Evolutionary conservation across 2,888 invertebrate species (phyloP).

Genomic region (Ganaspis brasiliensis): DNA sequence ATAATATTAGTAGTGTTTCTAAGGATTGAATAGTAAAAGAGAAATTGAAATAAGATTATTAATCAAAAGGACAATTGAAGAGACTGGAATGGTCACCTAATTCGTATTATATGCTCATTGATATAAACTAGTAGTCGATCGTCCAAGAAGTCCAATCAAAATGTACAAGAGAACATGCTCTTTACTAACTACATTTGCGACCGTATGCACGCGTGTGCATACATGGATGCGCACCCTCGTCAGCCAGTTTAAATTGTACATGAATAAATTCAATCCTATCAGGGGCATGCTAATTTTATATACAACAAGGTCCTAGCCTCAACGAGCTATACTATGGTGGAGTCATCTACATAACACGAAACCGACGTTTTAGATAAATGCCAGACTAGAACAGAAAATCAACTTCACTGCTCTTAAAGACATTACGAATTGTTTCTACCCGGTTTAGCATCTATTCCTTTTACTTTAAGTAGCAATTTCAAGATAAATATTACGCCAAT

Average conservation of each 20-base stretch:
- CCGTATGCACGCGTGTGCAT: slow-evolving; percentile 45
- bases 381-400: slow-evolving; percentile 23
- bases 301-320: slow-evolving; percentile 67
- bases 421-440: neutral
- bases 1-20: neutral
- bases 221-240: slow-evolving; percentile 66
- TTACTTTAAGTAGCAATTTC: too few species aligned
- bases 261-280: slow-evolving; percentile 75
- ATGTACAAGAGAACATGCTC: slow-evolving; percentile 23
- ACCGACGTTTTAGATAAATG: slow-evolving; percentile 59
- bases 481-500: too few species aligned
- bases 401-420: neutral
- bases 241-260: slow-evolving; percentile 73
- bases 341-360: slow-evolving; percentile 69
- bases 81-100: neutral
- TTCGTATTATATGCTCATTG: slow-evolving; percentile 4
- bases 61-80: neutral
- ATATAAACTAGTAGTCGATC: slow-evolving; percentile 34
- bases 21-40: neutral
- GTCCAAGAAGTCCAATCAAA: slow-evolving; percentile 13
- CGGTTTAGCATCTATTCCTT: neutral
- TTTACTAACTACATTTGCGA: slow-evolving; percentile 25
- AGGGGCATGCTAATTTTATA: slow-evolving; percentile 71
- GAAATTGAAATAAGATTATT: slow-evolving; percentile 3
- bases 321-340: slow-evolving; percentile 60